phyloP scores from a whole-genome alignment of 1,140 invertebrate genomes.

The Bombus sylvicola region DNA sequence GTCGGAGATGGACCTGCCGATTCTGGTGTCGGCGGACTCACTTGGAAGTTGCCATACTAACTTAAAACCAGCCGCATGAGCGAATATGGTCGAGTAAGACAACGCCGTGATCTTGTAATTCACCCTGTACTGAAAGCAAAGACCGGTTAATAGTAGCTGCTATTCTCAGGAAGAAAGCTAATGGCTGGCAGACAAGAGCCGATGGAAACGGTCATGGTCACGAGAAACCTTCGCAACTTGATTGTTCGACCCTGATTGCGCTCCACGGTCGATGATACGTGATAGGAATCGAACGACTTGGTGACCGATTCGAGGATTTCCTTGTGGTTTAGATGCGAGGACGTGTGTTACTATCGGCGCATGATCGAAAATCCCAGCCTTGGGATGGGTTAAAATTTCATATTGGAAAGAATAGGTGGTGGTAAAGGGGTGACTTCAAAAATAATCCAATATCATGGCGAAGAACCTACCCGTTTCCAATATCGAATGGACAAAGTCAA shows the following conservation, averaged over 20 bases:
- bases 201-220: conserved; percentile 17
- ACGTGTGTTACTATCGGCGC: neutral
- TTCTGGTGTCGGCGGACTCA: conserved; percentile 31
- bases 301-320: conserved; percentile 1
- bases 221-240: neutral
- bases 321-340: neutral
- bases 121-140: conserved; percentile 75
- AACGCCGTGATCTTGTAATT: conserved; percentile 79
- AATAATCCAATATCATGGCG: neutral
- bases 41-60: conserved; percentile 77
- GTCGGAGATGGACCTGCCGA: conserved; percentile 66
- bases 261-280: conserved; percentile 13
- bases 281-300: conserved; percentile 3
- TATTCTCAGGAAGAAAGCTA: neutral
- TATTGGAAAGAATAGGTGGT: neutral
- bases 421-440: neutral
- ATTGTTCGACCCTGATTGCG: conserved; percentile 27
- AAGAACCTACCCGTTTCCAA: neutral
- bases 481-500: conserved; percentile 17
- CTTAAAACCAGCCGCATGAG: conserved; percentile 79
- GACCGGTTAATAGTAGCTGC: neutral
- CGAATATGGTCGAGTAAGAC: conserved; percentile 74
- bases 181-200: neutral
- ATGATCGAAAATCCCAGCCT: neutral
- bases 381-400: neutral